Conservation (phyloP, 2,888 invertebrate genomes). For the Cryptophagus acutangulus region DNA sequence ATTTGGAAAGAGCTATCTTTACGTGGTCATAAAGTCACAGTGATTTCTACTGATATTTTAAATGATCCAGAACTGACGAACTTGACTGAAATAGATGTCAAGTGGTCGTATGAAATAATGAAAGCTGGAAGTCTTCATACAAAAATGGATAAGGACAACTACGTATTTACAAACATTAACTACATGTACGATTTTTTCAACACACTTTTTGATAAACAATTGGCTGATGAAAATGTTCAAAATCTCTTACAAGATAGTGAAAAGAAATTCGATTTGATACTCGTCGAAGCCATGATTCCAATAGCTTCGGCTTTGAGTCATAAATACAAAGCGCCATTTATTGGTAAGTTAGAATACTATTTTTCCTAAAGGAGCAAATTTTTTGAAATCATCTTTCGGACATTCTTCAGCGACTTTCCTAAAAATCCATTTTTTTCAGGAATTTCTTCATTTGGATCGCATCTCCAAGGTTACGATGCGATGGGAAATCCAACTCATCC, state of each 20-base stretch:
- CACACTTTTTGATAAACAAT: background rate
- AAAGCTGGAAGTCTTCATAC: background rate
- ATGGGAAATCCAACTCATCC: slow-evolving; percentile 34
- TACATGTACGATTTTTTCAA: background rate
- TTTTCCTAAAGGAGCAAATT: background rate
- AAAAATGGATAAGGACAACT: background rate
- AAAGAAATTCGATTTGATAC: slow-evolving; percentile 19
- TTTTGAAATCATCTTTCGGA: too few species aligned
- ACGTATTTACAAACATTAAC: background rate
- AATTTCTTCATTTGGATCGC: slow-evolving; percentile 26
- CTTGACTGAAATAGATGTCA: slow-evolving; percentile 1
- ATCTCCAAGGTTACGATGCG: slow-evolving; percentile 22
- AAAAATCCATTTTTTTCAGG: slow-evolving; percentile 8
- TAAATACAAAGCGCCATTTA: slow-evolving; percentile 17
- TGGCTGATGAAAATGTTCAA: background rate
- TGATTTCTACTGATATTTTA: slow-evolving; percentile 23
- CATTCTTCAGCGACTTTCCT: too few species aligned
- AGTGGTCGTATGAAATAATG: background rate
- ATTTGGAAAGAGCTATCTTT: slow-evolving; percentile 25
- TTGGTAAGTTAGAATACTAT: slow-evolving; percentile 6
- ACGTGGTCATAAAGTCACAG: slow-evolving; percentile 23
- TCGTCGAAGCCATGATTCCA: slow-evolving; percentile 17
- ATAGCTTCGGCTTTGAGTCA: slow-evolving; percentile 12
- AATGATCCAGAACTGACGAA: slow-evolving; percentile 5
- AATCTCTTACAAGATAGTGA: background rate